These are phyloP conservation scores for Magallana ariakensis DNA, from an alignment of 1,140 invertebrate species.

Conservation along the genomic window DNA sequence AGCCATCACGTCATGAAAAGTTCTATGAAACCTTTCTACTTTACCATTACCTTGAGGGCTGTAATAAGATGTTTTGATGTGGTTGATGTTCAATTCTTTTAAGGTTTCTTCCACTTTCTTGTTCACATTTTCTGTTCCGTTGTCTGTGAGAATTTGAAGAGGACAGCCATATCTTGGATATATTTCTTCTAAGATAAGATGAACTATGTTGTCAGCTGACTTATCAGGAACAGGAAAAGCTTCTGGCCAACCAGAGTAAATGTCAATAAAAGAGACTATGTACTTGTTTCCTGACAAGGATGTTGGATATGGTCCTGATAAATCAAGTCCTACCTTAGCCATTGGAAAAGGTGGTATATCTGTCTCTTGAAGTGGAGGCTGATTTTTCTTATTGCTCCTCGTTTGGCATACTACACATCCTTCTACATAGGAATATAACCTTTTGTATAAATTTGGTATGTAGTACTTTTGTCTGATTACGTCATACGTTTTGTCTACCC, in stretches of 20 bases:
- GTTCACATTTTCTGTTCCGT: slow-evolving; percentile 56
- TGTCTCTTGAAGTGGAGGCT: slow-evolving; percentile 54
- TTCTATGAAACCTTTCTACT: slow-evolving; percentile 53
- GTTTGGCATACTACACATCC: slow-evolving; percentile 56
- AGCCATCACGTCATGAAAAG: slow-evolving; percentile 43
- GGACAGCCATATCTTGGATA: slow-evolving; percentile 52
- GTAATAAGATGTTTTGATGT: slow-evolving; percentile 53
- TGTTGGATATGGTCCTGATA: no score
- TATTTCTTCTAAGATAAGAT: slow-evolving; percentile 57
- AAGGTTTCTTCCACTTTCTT: slow-evolving; percentile 36
- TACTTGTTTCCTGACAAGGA: slow-evolving; percentile 58
- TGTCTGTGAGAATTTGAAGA: slow-evolving; percentile 56
- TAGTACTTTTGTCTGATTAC: slow-evolving; percentile 50
- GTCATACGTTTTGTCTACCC: slow-evolving; percentile 51
- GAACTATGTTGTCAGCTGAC: neutral
- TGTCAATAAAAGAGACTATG: slow-evolving; percentile 50
- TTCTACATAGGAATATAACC: slow-evolving; percentile 34
- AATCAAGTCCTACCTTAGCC: no score
- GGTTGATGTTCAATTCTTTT: slow-evolving; percentile 46
- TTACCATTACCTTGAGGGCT: neutral
- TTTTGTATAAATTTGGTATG: slow-evolving; percentile 57
- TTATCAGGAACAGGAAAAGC: slow-evolving; percentile 47
- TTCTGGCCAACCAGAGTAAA: slow-evolving; percentile 53
- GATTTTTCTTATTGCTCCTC: slow-evolving; percentile 27
- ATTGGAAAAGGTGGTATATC: no score